A percentile compares a stretch with the other conserved stretches of the same genome.
These are phyloP conservation scores for Caenorhabditis panamensis DNA, from an alignment of 2,888 invertebrate species.

Conservation along the genomic window DNA sequence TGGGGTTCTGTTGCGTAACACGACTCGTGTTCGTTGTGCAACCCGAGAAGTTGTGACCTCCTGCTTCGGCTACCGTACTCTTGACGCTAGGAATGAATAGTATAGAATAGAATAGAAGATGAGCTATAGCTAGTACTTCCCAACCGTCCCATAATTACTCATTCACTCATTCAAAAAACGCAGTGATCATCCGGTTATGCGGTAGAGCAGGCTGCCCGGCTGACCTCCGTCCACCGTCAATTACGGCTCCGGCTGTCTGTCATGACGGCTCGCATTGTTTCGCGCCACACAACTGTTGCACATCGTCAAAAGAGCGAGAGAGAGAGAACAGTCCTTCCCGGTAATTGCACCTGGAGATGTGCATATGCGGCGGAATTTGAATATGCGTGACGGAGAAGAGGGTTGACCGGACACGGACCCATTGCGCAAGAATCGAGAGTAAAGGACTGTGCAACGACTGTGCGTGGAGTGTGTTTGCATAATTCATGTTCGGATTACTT, in stretches of 20 bases:
- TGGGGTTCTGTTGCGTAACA: constrained; percentile 45
- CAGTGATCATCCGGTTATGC: constrained; percentile 5
- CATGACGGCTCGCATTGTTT: constrained; percentile 51
- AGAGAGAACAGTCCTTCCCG: too few species aligned
- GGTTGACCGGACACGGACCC: constrained; percentile 20
- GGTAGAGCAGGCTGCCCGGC: constrained; percentile 1
- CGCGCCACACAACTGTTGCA: constrained; percentile 60
- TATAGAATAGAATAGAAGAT: background rate
- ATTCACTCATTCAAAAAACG: background rate
- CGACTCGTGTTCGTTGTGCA: constrained; percentile 36
- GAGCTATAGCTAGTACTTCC: too few species aligned
- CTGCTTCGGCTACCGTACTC: too few species aligned
- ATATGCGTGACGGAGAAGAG: constrained; percentile 15
- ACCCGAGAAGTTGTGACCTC: background rate
- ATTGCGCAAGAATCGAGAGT: constrained; percentile 29
- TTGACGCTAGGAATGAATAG: too few species aligned
- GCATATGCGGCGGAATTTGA: constrained; percentile 11
- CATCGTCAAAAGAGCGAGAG: too few species aligned
- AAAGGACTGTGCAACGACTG: background rate
- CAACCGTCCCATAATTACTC: too few species aligned
- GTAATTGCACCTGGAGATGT: constrained; percentile 29
- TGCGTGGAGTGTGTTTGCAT: background rate
- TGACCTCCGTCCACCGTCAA: background rate
- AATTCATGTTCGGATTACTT: constrained; percentile 2
- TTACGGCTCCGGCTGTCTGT: constrained; percentile 15